A percentile compares a stretch with the other conserved stretches of the same genome.
Conservation (phyloP, 2,888 invertebrate genomes). For the Chrysolina haemoptera region DNA sequence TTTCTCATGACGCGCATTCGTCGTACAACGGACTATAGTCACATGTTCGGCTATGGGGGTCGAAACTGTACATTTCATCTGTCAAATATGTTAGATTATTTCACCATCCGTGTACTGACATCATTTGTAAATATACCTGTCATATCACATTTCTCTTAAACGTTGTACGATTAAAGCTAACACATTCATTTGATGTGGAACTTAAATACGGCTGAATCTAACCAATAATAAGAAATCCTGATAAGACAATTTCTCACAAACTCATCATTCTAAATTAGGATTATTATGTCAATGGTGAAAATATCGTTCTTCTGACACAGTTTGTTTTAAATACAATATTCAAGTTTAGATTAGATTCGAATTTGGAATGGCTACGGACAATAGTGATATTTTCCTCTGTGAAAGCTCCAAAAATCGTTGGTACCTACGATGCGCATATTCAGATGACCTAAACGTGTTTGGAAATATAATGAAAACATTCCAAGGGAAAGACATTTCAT, state of each 20-base stretch:
- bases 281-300: background rate
- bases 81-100: no score
- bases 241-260: background rate
- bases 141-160: no score
- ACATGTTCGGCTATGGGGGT: no score
- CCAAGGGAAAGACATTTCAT: constrained; percentile 2
- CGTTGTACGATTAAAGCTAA: background rate
- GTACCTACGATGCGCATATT: constrained; percentile 1
- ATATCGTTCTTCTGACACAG: background rate
- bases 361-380: background rate
- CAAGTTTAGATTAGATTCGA: background rate
- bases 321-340: background rate
- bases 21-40: no score
- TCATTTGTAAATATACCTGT: background rate
- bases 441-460: background rate
- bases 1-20: no score
- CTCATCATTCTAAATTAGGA: background rate
- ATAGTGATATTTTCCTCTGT: background rate
- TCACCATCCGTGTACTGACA: background rate
- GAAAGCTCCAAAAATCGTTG: background rate
- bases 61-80: no score
- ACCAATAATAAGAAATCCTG: background rate
- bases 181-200: background rate
- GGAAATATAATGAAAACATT: background rate
- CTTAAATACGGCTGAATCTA: background rate